phyloP scores from a whole-genome alignment of 2,113 vertebrate genomes.

The Rhynchomys soricoides region DNA sequence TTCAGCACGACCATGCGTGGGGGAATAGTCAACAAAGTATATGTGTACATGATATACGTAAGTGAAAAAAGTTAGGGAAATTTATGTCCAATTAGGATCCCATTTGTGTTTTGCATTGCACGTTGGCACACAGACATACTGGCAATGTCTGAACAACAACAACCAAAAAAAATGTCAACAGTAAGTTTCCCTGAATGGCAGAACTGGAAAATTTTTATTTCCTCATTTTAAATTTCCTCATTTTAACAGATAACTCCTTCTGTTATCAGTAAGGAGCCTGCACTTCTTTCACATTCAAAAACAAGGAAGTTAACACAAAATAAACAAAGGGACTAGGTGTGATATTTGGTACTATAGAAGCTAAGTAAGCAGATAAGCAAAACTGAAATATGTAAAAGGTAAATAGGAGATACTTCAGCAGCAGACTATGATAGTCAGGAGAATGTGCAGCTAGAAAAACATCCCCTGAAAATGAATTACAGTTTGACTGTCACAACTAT shows the following conservation, averaged over 20 bases:
- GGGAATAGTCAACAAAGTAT: neutral
- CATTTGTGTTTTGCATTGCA: slow-evolving; percentile 24
- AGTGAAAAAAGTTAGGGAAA: slow-evolving; percentile 22
- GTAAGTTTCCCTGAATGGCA: neutral
- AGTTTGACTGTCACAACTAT: slow-evolving; percentile 48
- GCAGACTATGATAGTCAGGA: neutral
- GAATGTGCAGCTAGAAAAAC: slow-evolving; percentile 6
- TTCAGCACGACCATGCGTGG: neutral
- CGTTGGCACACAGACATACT: neutral
- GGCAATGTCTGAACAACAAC: neutral
- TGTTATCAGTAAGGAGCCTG: neutral
- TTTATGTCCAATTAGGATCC: neutral
- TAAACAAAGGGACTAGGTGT: slow-evolving; percentile 1
- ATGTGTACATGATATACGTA: neutral
- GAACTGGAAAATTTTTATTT: neutral
- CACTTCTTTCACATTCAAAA: neutral
- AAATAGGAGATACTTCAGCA: neutral
- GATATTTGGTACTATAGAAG: neutral
- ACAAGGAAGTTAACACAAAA: slow-evolving; percentile 38
- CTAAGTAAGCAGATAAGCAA: slow-evolving; percentile 36
- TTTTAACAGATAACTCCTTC: neutral
- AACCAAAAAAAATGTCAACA: slow-evolving; percentile 4
- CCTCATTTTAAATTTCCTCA: neutral
- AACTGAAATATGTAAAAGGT: slow-evolving; percentile 29
- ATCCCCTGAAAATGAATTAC: slow-evolving; percentile 26